Conservation (phyloP, 2,113 vertebrate genomes). For the Zosterops lateralis region DNA sequence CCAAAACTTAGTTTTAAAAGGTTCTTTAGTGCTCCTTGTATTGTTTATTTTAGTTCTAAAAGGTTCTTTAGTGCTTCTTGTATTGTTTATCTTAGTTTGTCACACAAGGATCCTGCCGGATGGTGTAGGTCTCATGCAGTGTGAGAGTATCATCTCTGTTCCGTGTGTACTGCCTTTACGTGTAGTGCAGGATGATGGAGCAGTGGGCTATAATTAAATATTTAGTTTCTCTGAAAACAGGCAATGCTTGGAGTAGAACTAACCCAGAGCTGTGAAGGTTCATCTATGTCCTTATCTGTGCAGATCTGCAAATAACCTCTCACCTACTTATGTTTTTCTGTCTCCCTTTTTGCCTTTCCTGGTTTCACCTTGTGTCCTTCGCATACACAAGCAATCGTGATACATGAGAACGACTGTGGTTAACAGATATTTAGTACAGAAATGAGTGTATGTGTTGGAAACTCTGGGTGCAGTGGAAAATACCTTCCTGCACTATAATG, state of each 20-base stretch:
- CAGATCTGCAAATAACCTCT: neutral
- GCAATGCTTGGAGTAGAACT: neutral
- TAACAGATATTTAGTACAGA: neutral
- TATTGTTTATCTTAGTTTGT: neutral
- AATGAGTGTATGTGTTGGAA: neutral
- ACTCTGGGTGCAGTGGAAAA: neutral
- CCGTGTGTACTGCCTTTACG: neutral
- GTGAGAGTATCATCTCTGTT: neutral
- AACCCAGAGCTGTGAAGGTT: neutral
- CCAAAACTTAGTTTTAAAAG: neutral
- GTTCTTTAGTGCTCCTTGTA: neutral
- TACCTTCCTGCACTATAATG: neutral
- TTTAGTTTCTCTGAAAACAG: neutral
- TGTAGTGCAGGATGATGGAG: neutral
- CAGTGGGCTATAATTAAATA: neutral
- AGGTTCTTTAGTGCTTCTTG: neutral
- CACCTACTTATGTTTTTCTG: rapidly evolving
- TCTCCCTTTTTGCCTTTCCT: neutral
- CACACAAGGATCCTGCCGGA: neutral
- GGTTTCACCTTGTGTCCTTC: neutral
- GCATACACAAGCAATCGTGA: rapidly evolving
- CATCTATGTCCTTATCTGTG: rapidly evolving
- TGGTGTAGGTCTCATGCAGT: neutral
- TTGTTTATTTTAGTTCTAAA: neutral
- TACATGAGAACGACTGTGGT: neutral